Conservation (phyloP, 2,113 vertebrate species). For the Caranx melampygus region DNA sequence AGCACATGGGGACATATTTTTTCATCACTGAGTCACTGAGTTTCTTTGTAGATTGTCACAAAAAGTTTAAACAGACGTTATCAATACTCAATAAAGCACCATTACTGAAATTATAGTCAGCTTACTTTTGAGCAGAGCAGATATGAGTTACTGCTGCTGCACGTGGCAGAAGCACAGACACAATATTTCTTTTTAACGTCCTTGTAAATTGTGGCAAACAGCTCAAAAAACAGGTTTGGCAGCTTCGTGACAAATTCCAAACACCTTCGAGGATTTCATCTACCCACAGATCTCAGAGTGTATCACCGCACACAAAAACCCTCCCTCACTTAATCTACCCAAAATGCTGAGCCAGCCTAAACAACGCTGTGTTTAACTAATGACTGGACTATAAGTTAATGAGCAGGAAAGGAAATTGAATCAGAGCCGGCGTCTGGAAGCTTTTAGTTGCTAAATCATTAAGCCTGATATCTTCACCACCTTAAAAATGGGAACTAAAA, state of each 20-base stretch:
- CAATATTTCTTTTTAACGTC: constrained; percentile 18
- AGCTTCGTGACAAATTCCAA: constrained; percentile 27
- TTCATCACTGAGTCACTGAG: background rate
- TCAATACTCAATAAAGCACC: constrained; percentile 57
- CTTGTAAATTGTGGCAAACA: constrained; percentile 42
- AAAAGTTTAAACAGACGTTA: constrained; percentile 41
- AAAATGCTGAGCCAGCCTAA: constrained; percentile 62
- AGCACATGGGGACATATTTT: background rate
- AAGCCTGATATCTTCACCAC: constrained; percentile 34
- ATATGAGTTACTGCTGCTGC: constrained; percentile 16
- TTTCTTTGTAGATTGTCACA: constrained; percentile 20
- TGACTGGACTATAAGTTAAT: constrained; percentile 64
- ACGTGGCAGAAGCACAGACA: background rate
- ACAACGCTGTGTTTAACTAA: constrained; percentile 52
- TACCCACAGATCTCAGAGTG: background rate
- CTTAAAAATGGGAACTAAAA: constrained; percentile 22
- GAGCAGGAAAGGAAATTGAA: constrained; percentile 68
- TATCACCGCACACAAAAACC: constrained; percentile 21
- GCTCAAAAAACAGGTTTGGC: constrained; percentile 7
- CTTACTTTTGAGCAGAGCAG: constrained; percentile 23
- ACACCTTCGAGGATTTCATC: constrained; percentile 33
- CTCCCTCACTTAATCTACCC: constrained; percentile 36
- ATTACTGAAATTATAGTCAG: constrained; percentile 26
- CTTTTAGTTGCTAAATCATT: constrained; percentile 54
- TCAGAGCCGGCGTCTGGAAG: constrained; percentile 51